Base-by-base conservation (phyloP, 2,113 vertebrate genomes). In the Hirundichthys speculiger region DNA sequence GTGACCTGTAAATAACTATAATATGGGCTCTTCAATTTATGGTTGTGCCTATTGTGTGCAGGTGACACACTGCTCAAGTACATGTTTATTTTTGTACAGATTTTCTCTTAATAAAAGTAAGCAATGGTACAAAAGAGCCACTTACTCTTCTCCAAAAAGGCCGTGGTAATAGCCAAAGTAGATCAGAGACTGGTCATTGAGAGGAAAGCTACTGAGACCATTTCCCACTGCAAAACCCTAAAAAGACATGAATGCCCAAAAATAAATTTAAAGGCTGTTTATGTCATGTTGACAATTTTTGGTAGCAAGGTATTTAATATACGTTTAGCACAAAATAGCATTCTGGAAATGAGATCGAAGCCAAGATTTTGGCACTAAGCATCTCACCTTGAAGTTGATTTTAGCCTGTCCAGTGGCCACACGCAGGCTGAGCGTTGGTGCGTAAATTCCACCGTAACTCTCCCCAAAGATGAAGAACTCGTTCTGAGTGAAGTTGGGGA, bases 171-270 rank as follows among this genome's bases (percentile, higher is more conserved):
- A 92, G 24, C 82, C 91, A 69, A 92, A 94, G 82, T 92, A 93
- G 67, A 94, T 83, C 66, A 93, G 69, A 16, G 77, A 73, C 52
- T 93, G 90, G 69, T 93, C 91, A 64, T 94, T 93, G 25, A 90
- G 73, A 8, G 46, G 79, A 49, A 69, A 89, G 64, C 91, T 93
- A 78, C 87, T 90, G 64, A 93, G 34, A 19, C 92, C 92, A 3
- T 94, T 94, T 57, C 93, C 93, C 9, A 93, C 91, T 10, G 89
- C 88, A 84, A 93, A 94, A n/a, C 92, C 93, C 93, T 94, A 18
- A 21, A 77, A 69, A 52, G 16, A 19, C 15, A 25, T 20, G 12
- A 3, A 54, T 3, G 57, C 8, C 16, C 8, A 30, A 52, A n/a
- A 39, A 19, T 19, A 51, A 1, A 45, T 19, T 3, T 21, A 42